Base-by-base conservation (phyloP, 2,888 invertebrate genomes). In the Heliconius cydno region DNA sequence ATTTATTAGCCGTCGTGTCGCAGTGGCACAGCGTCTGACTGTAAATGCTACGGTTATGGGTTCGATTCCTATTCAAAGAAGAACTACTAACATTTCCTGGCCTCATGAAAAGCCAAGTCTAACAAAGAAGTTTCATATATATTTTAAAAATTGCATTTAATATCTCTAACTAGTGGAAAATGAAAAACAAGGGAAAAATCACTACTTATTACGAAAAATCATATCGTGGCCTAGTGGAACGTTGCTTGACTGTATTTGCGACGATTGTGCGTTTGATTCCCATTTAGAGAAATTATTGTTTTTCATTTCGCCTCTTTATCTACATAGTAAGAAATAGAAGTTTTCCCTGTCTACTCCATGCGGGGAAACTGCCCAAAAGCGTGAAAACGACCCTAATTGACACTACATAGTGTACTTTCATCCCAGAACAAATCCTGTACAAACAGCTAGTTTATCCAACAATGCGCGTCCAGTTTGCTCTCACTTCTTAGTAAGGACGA, bases 361-460 rank as follows among this genome's bases (percentile, higher is more conserved):
- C n/a, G 10, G 3, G 10, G 1, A 41, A 41, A 41, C 41, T 41
- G 9, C 41, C 1, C 12, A 9, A 41, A 41, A 41, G 12, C 60
- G 60, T 60, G n/a, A 60, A 60, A 60, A 7, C 1, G 12, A 65
- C 7, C 52, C 28, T 30, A 72, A 46, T 30, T 19, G 4, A 6
- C 12, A n/a, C 46, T 57, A 72, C 19, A n/a, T 38, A 28, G 52
- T 6, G 12, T 2, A 30, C 72, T 72, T 72, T 72, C 28, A 72
- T 57, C 52, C 28, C 28, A 52, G 30, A 72, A 57, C 34, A 72
- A 10, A 72, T 30, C 57, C 72, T 34, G 34, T 52, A 30, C 57
- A 72, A 72, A 72, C 57, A 57, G 9, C 30, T 72, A 72, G 72
- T 72, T 57, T 28, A 57, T 28, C 57, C 71, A 52, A 71, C 71